Base-by-base conservation (phyloP, 2,888 invertebrate species). In the Andrena trimmerana region DNA sequence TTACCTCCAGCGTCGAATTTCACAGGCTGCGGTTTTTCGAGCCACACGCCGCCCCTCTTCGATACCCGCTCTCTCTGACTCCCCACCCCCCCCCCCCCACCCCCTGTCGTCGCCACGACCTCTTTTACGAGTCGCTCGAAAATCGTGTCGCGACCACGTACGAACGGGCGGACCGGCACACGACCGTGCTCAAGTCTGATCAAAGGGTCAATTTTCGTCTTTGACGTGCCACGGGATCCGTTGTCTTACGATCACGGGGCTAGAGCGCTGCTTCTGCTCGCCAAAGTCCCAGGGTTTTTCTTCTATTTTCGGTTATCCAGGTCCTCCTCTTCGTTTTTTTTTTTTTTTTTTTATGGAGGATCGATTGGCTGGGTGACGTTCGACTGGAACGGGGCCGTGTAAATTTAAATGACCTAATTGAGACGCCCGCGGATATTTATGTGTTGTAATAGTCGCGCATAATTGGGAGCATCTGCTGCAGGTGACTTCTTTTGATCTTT, bases 1-100 rank as follows among this genome's bases (percentile, higher is more conserved):
- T 89, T 89, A 89, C 89, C 79, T 80, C 57, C 73, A 81, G 86
- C 82, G 84, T 89, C 83, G 86, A 89, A 88, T 89, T 89, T 87
- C 87, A 88, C 84, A 80, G 79, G 84, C 85, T 85, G 84, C 77
- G 77, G 80, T 89, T 89, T 86, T 88, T 89, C 88, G 79, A 76
- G 74, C 77, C 83, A 69, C 76, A 77, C 82, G 80, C 79, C 71
- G 65, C 24, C 74, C 62, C 67, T 57, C 81, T 65, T 78, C 80
- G 77, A 82, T 81, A 81, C 73, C 74, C 71, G 75, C 54, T 52
- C 54, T 54, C 57, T 20, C 24, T 10, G 0, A 0, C 29, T 2
- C 10, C 2, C 20, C 7, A 1, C 20, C 20, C n/a, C 2, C 8
- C 20, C 52, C 52, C 20, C 7, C 20, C 20, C 20, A 20, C 20